Evolutionary conservation across 1,140 invertebrate genomes (phyloP).

Genomic region (Copidosoma floridanum): DNA sequence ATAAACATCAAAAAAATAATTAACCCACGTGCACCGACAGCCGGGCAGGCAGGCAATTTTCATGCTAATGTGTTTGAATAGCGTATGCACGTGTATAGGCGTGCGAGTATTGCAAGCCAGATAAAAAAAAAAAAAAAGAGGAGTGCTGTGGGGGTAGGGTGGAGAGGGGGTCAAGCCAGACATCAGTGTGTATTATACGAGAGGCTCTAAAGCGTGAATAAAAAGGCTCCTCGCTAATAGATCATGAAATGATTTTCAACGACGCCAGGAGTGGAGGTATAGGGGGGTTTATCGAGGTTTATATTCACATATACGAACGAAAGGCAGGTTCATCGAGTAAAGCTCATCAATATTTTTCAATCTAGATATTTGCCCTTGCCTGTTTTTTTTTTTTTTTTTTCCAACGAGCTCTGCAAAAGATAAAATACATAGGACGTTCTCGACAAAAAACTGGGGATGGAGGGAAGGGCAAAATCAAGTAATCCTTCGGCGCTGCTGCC

Average conservation of each 20-base stretch:
- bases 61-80: slow-evolving; percentile 10
- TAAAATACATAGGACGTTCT: not conserved
- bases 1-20: slow-evolving; percentile 6
- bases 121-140: not conserved
- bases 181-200: too few relatives aligned
- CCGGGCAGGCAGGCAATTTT: not conserved
- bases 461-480: not conserved
- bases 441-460: too few relatives aligned
- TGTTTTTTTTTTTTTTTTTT: too few relatives aligned
- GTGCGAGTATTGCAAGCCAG: not conserved
- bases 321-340: not conserved
- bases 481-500: slow-evolving; percentile 3
- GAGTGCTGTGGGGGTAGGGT: not conserved
- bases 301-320: not conserved
- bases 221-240: not conserved
- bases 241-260: slow-evolving; percentile 9
- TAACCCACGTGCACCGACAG: not conserved
- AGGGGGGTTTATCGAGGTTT: not conserved
- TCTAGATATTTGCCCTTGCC: not conserved
- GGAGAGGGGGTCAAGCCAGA: not conserved
- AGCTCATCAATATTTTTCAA: slow-evolving; percentile 1
- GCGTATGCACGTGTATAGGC: not conserved
- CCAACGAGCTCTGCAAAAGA: too few relatives aligned
- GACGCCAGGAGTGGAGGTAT: not conserved
- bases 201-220: too few relatives aligned